These are phyloP conservation scores for Eurystomus glaucurus DNA, from an alignment of 2,797 vertebrate genomes.

Conservation along the genomic window DNA sequence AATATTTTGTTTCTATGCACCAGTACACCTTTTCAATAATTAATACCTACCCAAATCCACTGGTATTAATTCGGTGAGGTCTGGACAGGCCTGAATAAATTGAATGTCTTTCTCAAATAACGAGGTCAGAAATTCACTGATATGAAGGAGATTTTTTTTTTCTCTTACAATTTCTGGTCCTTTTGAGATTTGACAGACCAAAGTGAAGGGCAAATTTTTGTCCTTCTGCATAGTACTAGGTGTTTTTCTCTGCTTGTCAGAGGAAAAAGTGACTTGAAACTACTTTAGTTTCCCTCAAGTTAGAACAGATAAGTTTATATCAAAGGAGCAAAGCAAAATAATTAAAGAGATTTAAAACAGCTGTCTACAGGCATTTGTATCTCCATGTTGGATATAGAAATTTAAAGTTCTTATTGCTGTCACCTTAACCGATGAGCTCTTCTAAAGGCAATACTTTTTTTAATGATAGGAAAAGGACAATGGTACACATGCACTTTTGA, in stretches of 20 bases:
- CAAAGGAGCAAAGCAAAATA: not conserved
- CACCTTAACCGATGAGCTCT: not conserved
- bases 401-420: not conserved
- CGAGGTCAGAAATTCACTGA: rapidly evolving
- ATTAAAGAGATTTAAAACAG: not conserved
- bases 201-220: not conserved
- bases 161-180: not conserved
- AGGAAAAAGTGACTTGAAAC: not conserved
- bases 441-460: not conserved
- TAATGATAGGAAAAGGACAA: not conserved
- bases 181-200: not conserved
- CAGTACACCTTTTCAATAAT: not conserved
- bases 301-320: not conserved
- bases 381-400: not conserved
- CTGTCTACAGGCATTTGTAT: not conserved
- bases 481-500: not conserved
- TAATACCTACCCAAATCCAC: not conserved
- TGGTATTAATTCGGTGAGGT: not conserved
- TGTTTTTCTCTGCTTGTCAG: not conserved
- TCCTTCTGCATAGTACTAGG: not conserved
- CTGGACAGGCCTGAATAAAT: not conserved
- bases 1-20: not conserved
- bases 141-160: not conserved
- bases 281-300: not conserved
- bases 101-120: not conserved